phyloP scores from a whole-genome alignment of 2,113 vertebrate species.

The Crotophaga sulcirostris region DNA sequence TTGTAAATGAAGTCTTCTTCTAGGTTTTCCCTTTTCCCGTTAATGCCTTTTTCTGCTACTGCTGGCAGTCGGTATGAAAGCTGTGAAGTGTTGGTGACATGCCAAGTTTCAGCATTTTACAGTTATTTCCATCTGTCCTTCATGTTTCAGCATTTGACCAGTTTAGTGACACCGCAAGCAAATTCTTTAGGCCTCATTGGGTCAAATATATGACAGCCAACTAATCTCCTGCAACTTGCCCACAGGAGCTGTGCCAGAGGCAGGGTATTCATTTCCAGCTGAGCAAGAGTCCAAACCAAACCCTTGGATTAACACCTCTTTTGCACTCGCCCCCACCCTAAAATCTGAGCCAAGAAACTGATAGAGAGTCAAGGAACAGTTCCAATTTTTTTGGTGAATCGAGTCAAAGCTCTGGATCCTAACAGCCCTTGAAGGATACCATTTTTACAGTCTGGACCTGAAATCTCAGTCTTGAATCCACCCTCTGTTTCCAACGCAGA shows the following conservation, averaged over 20 bases:
- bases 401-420: neutral
- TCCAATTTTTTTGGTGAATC: neutral
- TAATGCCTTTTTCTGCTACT: neutral
- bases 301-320: conserved; percentile 55
- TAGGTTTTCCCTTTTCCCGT: neutral
- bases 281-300: conserved; percentile 18
- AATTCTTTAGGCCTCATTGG: neutral
- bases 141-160: neutral
- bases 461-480: neutral
- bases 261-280: conserved; percentile 16
- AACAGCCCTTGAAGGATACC: neutral
- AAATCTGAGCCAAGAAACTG: conserved; percentile 21
- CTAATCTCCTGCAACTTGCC: neutral
- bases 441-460: neutral
- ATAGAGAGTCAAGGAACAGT: neutral
- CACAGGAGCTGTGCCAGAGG: neutral
- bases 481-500: neutral
- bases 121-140: conserved; percentile 18
- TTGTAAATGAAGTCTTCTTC: neutral
- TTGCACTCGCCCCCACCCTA: neutral
- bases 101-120: conserved; percentile 14
- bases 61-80: neutral
- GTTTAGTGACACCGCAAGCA: neutral
- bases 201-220: neutral
- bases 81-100: neutral